Evolutionary conservation across 2,888 invertebrate genomes (phyloP), one percentile per base, ranked within the genome.

Genomic region (Pachymerium ferrugineum): DNA sequence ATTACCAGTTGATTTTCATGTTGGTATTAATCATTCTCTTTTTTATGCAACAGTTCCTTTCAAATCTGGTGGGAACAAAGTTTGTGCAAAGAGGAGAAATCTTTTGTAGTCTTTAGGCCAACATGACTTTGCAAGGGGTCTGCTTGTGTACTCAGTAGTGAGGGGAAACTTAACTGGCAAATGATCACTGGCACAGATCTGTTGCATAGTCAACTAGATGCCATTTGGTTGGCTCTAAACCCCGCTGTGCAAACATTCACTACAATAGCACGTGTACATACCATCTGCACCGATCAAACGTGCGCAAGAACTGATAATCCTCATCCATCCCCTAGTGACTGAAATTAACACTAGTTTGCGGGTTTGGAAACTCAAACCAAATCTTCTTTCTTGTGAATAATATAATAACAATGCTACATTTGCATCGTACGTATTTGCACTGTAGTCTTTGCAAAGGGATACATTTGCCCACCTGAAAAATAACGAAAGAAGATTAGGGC

Each of bases 121-220:
- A 54, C 54, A 54, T 54, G 54, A 54, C 54, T 54, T 54, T 54
- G 54, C 54, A 54, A 54, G 25, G 54, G 54, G 25, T 54, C 25
- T 14, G 54, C 14, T 54, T 54, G 54, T 54, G 54, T 54, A 54
- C 54, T 28, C 54, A 54, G 54, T 54, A 54, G 54, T 6, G 54
- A 54, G 54, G 54, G 54, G 54, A 54, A 54, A 22, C 25, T 25
- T 54, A 54, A 54, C 54, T 54, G 54, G 54, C 54, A 54, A 54
- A 54, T 54, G 54, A 54, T 54, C 54, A 54, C 54, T 54, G 25
- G 54, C 54, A 54, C 22, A 54, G 54, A 54, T 54, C 54, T 54
- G 54, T 54, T 54, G 54, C 54, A 54, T 54, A 54, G 54, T 54
- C 54, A 54, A 54, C 54, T 54, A 54, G 54, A 54, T 54, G 54